Conservation (phyloP, 1,140 invertebrate species). For the Drosophila lowei region DNA sequence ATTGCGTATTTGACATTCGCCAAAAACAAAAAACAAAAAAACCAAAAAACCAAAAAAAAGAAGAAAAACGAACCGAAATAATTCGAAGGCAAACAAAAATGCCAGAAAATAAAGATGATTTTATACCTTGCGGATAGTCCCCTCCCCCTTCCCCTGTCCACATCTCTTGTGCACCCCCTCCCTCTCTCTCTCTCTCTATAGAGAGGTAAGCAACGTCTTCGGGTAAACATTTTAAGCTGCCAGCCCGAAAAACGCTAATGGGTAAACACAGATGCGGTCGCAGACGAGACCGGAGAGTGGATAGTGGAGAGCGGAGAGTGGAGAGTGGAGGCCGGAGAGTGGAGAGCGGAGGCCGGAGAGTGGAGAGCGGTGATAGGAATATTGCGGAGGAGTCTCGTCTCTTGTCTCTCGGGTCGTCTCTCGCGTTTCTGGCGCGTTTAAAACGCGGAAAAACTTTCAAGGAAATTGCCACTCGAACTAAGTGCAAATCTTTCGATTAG, state of each 20-base stretch:
- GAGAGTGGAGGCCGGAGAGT: neutral
- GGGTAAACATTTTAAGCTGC: conserved; percentile 73
- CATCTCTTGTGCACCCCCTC: neutral
- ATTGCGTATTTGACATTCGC: conserved; percentile 50
- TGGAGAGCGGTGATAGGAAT: conserved; percentile 30
- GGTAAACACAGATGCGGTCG: conserved; percentile 71
- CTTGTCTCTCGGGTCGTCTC: neutral
- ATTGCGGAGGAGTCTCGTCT: conserved; percentile 35
- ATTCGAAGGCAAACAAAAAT: conserved; percentile 48
- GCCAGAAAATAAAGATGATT: conserved; percentile 31
- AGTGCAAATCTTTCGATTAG: conserved; percentile 60
- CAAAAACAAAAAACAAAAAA: conserved; percentile 42
- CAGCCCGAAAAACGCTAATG: conserved; percentile 74
- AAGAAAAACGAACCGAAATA: conserved; percentile 27
- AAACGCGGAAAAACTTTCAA: conserved; percentile 20
- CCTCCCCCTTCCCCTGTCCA: neutral
- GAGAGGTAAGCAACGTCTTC: conserved; percentile 17
- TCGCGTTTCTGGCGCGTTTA: conserved; percentile 28
- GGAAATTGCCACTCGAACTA: conserved; percentile 58
- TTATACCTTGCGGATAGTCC: conserved; percentile 23
- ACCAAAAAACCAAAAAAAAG: conserved; percentile 30
- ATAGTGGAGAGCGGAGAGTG: conserved; percentile 9
- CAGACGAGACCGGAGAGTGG: conserved; percentile 28
- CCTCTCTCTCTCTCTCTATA: neutral
- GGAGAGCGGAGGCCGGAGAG: conserved; percentile 35